Conservation (phyloP, 2,797 vertebrate species). For the Monodelphis domestica region DNA sequence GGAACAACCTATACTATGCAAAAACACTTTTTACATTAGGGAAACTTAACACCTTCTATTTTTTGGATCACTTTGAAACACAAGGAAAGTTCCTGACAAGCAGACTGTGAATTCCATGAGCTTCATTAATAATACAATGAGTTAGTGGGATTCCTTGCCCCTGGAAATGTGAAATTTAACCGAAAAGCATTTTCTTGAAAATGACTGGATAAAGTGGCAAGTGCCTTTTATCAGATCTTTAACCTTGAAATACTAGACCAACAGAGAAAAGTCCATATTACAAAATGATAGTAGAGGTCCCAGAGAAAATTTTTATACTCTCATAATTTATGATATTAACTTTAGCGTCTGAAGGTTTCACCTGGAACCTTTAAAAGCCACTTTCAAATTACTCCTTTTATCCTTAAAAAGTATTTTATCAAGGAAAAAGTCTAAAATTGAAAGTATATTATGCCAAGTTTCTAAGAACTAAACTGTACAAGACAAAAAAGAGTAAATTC, state of each 20-base stretch:
- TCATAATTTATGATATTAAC: slow-evolving; percentile 59
- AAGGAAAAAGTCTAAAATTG: slow-evolving; percentile 63
- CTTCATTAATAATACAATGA: no score
- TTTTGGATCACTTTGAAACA: no score
- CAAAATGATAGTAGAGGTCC: slow-evolving; percentile 56
- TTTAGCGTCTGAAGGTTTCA: slow-evolving; percentile 66
- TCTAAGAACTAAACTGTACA: slow-evolving; percentile 62
- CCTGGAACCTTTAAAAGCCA: slow-evolving; percentile 61
- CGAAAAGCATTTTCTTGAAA: not conserved
- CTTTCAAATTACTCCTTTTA: slow-evolving; percentile 61
- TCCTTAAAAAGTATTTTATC: slow-evolving; percentile 67
- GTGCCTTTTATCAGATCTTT: slow-evolving; percentile 52
- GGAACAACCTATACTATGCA: no score
- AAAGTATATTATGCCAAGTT: slow-evolving; percentile 48
- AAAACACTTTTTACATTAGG: no score
- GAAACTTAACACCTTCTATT: no score
- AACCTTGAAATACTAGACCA: slow-evolving; percentile 63
- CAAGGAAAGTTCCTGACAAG: no score
- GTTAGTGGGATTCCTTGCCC: no score
- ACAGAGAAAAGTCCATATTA: slow-evolving; percentile 46
- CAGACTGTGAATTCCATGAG: no score
- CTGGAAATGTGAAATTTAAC: no score
- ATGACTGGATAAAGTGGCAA: slow-evolving; percentile 25
- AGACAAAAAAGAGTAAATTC: not conserved
- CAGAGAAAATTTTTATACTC: slow-evolving; percentile 59